Evolutionary conservation across 1,140 invertebrate species (phyloP).

Genomic region (Armadillidium nasatum): DNA sequence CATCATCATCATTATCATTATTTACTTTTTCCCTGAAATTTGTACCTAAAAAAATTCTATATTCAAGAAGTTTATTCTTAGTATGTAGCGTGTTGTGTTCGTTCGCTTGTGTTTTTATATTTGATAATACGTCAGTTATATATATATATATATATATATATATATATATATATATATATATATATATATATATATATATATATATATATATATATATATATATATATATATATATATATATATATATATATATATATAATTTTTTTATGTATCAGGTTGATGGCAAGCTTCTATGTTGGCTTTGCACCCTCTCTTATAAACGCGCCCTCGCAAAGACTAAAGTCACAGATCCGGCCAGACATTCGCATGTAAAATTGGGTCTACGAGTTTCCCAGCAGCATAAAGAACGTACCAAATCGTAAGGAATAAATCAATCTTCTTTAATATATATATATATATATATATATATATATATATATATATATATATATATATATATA

Average conservation of each 20-base stretch:
- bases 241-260: neutral
- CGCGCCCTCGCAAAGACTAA: slow-evolving; percentile 85
- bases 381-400: slow-evolving; percentile 31
- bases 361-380: slow-evolving; percentile 60
- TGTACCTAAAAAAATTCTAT: neutral
- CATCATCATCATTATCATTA: too few relatives aligned
- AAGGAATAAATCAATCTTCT: slow-evolving; percentile 1
- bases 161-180: slow-evolving; percentile 16
- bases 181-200: neutral
- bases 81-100: too few relatives aligned
- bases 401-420: slow-evolving; percentile 38
- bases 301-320: slow-evolving; percentile 91
- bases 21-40: too few relatives aligned
- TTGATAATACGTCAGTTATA: too few relatives aligned
- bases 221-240: too few relatives aligned
- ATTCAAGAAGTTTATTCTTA: neutral
- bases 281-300: slow-evolving; percentile 91
- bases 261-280: slow-evolving; percentile 66
- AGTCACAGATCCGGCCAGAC: slow-evolving; percentile 69
- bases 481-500: neutral
- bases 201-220: too few relatives aligned
- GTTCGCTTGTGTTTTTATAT: too few relatives aligned
- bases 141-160: slow-evolving; percentile 15
- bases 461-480: neutral
- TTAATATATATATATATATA: too few relatives aligned